Base-by-base conservation (phyloP, 1,140 invertebrate species). In the Hirudo medicinalis region DNA sequence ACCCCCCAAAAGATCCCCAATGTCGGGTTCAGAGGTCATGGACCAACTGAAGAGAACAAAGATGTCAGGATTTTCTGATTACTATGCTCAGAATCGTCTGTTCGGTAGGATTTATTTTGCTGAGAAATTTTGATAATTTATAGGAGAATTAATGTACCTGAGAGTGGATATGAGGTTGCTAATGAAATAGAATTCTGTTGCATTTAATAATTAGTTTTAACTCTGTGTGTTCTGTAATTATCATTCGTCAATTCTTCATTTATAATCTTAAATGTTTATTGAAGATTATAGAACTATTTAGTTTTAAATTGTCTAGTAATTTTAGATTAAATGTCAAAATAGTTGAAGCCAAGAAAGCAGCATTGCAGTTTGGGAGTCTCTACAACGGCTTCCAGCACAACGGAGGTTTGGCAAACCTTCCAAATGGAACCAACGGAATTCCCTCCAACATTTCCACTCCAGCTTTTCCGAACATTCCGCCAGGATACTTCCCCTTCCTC, bases 41-140 rank as follows among this genome's bases (percentile, higher is more conserved):
- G 72, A 73, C 20, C 69, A 73, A 43, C 69, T 73, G 68, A 73
- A 73, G 60, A 73, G 57, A 63, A 63, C 22, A 22, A 63, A 63
- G 57, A 63, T 63, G 57, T 63, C 43, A 15, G 43, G 43, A 49
- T 49, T 25, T 63, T 32, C 57, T 5, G 57, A 63, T 22, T 63
- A 63, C 17, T 63, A 63, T 15, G 29, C 22, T 63, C 57, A 63
- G 22, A 32, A 22, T 20, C 22, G 57, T 9, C 22, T 63, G 5
- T 63, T 63, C 29, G 57, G 57, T 63, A 20, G 29, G 57, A 63
- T 22, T 22, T 25, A 22, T n/a, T 22, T 27, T n/a, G 55, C 4
- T 60, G 4, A 6, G 8, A 6, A 5, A 27, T 60, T n/a, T 22
- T n/a, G 15, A 6, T 22, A 27, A 6, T 22, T 60, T 8, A 27